Percentiles rank a stretch among this genome's conserved stretches.
These are phyloP conservation scores for Atractosteus spatula DNA, from an alignment of 2,113 vertebrate genomes.

Conservation along the genomic window DNA sequence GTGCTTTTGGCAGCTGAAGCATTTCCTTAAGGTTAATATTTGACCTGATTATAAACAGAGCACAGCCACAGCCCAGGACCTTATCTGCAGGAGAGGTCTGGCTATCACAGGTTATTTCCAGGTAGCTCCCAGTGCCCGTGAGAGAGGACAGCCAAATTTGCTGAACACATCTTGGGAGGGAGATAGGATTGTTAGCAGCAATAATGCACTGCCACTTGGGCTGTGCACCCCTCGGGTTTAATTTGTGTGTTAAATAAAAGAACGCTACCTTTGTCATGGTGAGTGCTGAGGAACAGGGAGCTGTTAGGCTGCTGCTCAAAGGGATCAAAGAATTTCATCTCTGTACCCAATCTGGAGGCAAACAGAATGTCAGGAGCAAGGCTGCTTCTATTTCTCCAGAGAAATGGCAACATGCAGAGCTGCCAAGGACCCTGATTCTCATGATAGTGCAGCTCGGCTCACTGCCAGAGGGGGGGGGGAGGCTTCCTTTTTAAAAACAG, in stretches of 20 bases:
- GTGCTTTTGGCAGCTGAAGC: not conserved
- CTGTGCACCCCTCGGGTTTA: not conserved
- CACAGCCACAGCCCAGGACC: not conserved
- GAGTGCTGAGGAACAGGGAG: conserved; percentile 55
- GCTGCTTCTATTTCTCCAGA: conserved; percentile 52
- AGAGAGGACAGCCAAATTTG: not conserved
- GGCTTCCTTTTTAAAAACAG: conserved; percentile 23
- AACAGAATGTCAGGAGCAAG: conserved; percentile 34
- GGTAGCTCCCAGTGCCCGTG: not conserved
- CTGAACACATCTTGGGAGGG: not conserved
- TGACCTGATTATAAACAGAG: not conserved
- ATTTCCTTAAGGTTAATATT: not conserved
- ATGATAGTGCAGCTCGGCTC: conserved; percentile 48
- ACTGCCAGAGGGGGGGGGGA: conserved; percentile 41
- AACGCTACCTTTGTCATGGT: conserved; percentile 55
- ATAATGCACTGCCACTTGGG: not conserved
- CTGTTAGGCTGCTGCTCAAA: conserved; percentile 44
- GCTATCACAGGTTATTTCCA: not conserved
- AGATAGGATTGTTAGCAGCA: not conserved
- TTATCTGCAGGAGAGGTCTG: not conserved
- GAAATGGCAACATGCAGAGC: conserved; percentile 48
- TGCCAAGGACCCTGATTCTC: conserved; percentile 50
- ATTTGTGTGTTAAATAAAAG: conserved; percentile 53
- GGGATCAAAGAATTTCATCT: conserved; percentile 65
- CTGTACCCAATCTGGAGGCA: conserved; percentile 35